phyloP scores from a whole-genome alignment of 2,113 vertebrate species.

The Piprites chloris region DNA sequence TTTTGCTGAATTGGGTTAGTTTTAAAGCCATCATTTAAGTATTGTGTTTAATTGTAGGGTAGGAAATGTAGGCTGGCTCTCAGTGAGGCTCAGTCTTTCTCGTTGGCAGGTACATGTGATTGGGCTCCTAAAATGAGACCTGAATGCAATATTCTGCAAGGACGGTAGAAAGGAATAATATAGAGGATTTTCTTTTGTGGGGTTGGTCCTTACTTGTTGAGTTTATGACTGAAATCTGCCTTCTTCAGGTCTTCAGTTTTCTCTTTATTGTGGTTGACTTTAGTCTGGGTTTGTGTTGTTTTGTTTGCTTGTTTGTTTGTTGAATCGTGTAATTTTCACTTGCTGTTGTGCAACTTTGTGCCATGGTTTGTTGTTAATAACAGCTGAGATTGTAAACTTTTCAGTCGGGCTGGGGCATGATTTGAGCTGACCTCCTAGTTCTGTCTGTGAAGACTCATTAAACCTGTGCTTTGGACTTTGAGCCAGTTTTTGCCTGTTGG shows the following conservation, averaged over 20 bases:
- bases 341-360: not conserved
- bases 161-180: not conserved
- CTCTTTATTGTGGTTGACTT: not conserved
- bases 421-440: not conserved
- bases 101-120: not conserved
- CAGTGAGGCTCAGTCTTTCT: not conserved
- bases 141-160: not conserved
- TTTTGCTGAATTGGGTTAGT: not conserved
- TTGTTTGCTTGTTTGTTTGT: not conserved
- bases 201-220: not conserved
- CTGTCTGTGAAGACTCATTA: not conserved
- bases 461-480: not conserved
- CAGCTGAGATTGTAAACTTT: not conserved
- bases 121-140: not conserved
- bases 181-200: not conserved
- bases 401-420: not conserved
- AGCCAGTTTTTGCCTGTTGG: not conserved
- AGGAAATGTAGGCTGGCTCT: not conserved
- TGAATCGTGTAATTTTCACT: not conserved
- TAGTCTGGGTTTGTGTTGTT: not conserved
- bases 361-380: not conserved
- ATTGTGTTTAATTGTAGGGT: not conserved
- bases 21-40: not conserved
- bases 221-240: not conserved
- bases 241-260: not conserved